Evolutionary conservation across 2,888 invertebrate genomes (phyloP).

Genomic region (Stomorhina lunata): DNA sequence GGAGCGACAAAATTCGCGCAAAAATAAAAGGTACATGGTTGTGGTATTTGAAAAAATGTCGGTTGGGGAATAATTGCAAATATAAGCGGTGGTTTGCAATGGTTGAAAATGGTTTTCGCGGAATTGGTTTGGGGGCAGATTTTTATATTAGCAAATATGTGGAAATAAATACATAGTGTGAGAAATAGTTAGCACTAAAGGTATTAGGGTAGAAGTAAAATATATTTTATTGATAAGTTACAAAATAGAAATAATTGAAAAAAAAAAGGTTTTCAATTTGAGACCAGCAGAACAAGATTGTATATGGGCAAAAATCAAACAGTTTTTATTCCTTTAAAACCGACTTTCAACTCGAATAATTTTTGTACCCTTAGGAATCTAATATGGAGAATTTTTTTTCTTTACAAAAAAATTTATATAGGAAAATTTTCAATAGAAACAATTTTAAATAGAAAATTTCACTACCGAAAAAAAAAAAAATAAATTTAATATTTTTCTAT

Average conservation of each 20-base stretch:
- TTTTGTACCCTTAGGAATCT: too few species aligned
- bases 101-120: slow-evolving; percentile 24
- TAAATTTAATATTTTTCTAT: too few species aligned
- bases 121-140: not conserved
- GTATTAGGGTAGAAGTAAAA: not conserved
- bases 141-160: not conserved
- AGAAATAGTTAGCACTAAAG: not conserved
- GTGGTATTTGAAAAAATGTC: slow-evolving; percentile 37
- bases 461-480: too few species aligned
- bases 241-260: not conserved
- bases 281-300: too few species aligned
- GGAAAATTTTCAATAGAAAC: too few species aligned
- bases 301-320: too few species aligned
- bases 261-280: too few species aligned
- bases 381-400: too few species aligned
- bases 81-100: slow-evolving; percentile 40
- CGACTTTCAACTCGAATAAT: too few species aligned
- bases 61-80: slow-evolving; percentile 45
- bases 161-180: slow-evolving; percentile 2
- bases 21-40: not conserved
- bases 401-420: too few species aligned
- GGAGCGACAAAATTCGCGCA: not conserved
- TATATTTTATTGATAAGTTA: not conserved
- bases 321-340: too few species aligned
- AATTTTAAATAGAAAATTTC: too few species aligned